Conservation (phyloP, 2,888 invertebrate genomes). For the Cyaniris semiargus region DNA sequence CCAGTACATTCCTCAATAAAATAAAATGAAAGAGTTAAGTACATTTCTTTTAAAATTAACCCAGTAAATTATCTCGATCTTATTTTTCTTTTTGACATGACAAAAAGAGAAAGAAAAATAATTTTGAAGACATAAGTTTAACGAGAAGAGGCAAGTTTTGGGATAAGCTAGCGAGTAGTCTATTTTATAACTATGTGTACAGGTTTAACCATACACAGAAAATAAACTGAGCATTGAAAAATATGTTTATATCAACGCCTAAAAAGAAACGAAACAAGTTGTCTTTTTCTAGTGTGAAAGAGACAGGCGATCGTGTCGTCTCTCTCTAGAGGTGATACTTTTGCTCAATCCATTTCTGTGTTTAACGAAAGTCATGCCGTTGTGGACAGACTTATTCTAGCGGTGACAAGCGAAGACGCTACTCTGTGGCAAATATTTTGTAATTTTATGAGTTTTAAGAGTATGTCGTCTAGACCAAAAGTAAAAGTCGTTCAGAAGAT, state of each 20-base stretch:
- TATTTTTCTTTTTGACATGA: neutral
- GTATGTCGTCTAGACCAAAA: neutral
- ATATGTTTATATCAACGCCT: neutral
- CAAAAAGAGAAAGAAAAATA: neutral
- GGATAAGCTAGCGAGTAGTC: conserved; percentile 12
- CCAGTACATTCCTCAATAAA: too few species aligned
- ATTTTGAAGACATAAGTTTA: neutral
- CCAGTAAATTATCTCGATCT: neutral
- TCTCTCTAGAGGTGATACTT: neutral
- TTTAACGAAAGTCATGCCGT: conserved; percentile 60
- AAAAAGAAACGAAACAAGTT: neutral
- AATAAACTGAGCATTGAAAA: conserved; percentile 3
- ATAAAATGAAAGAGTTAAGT: too few species aligned
- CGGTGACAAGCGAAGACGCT: conserved; percentile 42
- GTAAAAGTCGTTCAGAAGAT: neutral
- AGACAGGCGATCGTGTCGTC: neutral
- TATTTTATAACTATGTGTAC: neutral
- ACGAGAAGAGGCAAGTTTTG: conserved; percentile 14
- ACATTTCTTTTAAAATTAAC: too few species aligned
- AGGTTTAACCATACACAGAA: neutral
- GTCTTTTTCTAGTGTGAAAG: neutral
- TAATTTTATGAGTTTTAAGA: conserved; percentile 8
- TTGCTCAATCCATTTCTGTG: neutral
- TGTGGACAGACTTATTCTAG: conserved; percentile 66
- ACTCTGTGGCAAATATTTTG: conserved; percentile 17